Conservation (phyloP, 30 jellyfish, hydroid and myxozoan genomes). For the Catostylus mosaicus region DNA sequence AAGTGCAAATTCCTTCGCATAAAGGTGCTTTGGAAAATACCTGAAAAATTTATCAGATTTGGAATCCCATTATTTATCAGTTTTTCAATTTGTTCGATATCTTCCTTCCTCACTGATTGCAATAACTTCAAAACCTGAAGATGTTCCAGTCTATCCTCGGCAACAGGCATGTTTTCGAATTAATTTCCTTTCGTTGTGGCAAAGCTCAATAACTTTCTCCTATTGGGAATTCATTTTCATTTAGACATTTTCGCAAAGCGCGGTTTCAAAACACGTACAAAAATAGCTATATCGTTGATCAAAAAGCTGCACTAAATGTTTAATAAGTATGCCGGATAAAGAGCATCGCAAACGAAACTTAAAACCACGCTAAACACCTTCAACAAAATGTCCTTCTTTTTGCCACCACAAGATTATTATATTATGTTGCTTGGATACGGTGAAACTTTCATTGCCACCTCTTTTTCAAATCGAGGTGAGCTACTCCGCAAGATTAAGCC, state of each 20-base stretch:
- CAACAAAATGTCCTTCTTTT: neutral
- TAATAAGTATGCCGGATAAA: slow-evolving; percentile 57
- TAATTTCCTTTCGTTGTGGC: neutral
- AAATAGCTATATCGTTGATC: neutral
- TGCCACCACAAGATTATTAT: slow-evolving; percentile 15
- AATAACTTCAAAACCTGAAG: slow-evolving; percentile 81
- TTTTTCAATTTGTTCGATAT: slow-evolving; percentile 68
- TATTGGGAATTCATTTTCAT: neutral
- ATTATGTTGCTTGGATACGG: slow-evolving; percentile 23
- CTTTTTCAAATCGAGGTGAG: neutral
- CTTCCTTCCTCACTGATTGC: slow-evolving; percentile 84
- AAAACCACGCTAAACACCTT: neutral
- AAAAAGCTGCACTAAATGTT: slow-evolving; percentile 7
- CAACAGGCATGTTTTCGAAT: slow-evolving; percentile 77
- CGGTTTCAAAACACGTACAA: slow-evolving; percentile 14
- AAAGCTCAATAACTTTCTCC: neutral
- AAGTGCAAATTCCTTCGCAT: no score
- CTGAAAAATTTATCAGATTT: slow-evolving; percentile 87
- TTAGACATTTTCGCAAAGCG: neutral
- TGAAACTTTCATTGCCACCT: slow-evolving; percentile 3
- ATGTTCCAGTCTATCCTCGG: slow-evolving; percentile 76
- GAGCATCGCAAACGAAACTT: slow-evolving; percentile 52
- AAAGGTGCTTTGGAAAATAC: slow-evolving; percentile 33
- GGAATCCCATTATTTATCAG: slow-evolving; percentile 83
- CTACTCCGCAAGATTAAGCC: no score